Base-by-base conservation (phyloP, 2,797 vertebrate species). In the Gorsachius magnificus region DNA sequence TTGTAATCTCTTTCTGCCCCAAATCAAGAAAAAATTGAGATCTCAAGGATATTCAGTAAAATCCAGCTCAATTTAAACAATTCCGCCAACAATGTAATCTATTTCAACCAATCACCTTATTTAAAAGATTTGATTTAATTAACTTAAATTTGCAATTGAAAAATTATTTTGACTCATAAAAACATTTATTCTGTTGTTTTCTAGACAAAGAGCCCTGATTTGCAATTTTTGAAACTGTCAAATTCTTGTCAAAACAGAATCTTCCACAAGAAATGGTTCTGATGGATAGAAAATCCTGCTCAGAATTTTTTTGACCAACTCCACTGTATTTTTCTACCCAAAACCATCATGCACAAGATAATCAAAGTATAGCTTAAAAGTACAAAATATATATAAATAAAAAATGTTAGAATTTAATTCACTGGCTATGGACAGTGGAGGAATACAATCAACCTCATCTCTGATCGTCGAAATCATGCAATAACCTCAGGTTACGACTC, bases 21-120 rank as follows among this genome's bases (percentile, higher is more conserved):
- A 87, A 80, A 78, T 75, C 33, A 84, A 82, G 60, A 89, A 91
- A 91, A 87, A 83, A 83, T 7, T 46, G 57, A 69, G 54, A 80
- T 77, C 65, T 68, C 45, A 64, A 89, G 65, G 84, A 75, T 70
- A 74, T 61, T 61, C 36, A 25, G 25, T 56, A 56, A 8, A 85
- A 64, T 74, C 25, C 60, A 83, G 11, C 22, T 87, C 41, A 35
- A 60, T 83, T 91, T 75, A 87, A 92, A 71, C 28, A 85, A 80
- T 48, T 91, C n/a, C 61, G 46, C 48, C 68, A 86, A 70, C n/a
- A 66, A 65, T 29, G 4, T 18, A 61, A 65, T 72, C 12, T 63
- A 79, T 92, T 84, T 77, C 38, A 91, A 56, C 7, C 58, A 64
- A 53, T n/a, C 2, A 48, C 33, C 10, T 80, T 75, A 36, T 36